phyloP scores from a whole-genome alignment of 2,888 invertebrate species.

The Phyllotreta cruciferae region DNA sequence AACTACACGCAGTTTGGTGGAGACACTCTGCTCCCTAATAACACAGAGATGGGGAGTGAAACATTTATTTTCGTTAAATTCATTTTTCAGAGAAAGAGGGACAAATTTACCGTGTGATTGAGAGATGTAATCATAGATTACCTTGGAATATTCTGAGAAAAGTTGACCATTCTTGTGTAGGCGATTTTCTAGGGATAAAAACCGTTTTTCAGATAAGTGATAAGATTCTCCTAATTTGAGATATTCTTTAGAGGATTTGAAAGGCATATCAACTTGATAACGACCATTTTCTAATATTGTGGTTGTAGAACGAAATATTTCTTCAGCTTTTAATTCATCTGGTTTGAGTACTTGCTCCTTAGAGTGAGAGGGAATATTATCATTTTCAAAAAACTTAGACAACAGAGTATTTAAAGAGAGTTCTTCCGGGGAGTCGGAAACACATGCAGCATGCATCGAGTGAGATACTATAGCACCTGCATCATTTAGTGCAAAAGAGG shows the following conservation, averaged over 20 bases:
- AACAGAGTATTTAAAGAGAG: background rate
- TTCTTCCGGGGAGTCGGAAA: too few relatives aligned
- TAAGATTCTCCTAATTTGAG: constrained; percentile 32
- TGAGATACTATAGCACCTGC: too few relatives aligned
- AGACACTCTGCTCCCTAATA: constrained; percentile 18
- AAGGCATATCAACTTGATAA: constrained; percentile 25
- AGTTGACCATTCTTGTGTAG: constrained; percentile 13
- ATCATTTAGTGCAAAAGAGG: too few relatives aligned
- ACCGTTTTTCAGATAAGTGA: constrained; percentile 20
- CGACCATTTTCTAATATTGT: constrained; percentile 17
- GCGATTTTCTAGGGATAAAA: constrained; percentile 29
- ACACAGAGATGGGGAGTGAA: constrained; percentile 30
- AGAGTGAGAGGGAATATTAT: constrained; percentile 24
- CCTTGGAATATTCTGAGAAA: constrained; percentile 22
- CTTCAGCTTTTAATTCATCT: constrained; percentile 24
- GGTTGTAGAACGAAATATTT: constrained; percentile 16
- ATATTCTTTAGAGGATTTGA: constrained; percentile 16
- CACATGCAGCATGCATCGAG: too few relatives aligned
- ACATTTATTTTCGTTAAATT: constrained; percentile 22
- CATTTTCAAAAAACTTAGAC: constrained; percentile 33
- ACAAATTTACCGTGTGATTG: constrained; percentile 23
- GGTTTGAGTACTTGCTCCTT: constrained; percentile 9
- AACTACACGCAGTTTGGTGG: constrained; percentile 33
- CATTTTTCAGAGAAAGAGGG: constrained; percentile 10
- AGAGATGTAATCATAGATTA: constrained; percentile 32